A percentile compares a stretch with the other conserved stretches of the same genome.
Evolutionary conservation across 2,113 vertebrate genomes (phyloP).

Genomic region (Sturnira hondurensis): DNA sequence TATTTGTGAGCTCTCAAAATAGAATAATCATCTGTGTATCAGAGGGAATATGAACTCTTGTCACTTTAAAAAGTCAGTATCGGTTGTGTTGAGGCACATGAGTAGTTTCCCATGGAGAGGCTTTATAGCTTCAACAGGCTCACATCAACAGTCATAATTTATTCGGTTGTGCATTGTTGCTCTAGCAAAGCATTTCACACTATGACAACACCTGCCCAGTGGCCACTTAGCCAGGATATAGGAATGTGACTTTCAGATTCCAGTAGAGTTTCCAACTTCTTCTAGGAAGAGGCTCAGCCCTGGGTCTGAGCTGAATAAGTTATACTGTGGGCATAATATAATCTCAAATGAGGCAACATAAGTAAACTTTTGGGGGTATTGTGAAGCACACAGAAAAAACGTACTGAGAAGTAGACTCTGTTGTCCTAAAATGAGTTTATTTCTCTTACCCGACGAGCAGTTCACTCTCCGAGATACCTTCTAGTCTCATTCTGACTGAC

Average conservation of each 20-base stretch:
- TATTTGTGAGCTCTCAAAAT: background rate
- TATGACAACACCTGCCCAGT: background rate
- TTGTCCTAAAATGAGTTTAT: background rate
- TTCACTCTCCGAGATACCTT: background rate
- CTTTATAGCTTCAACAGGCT: background rate
- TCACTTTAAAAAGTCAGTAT: background rate
- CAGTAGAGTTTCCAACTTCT: background rate
- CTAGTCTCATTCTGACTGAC: background rate
- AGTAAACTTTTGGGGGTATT: background rate
- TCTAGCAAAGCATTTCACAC: background rate
- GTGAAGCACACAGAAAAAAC: background rate
- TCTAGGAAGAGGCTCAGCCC: background rate
- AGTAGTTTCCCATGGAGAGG: background rate
- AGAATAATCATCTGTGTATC: background rate
- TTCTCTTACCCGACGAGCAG: background rate
- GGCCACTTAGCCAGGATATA: background rate
- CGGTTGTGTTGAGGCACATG: background rate
- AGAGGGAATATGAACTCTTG: background rate
- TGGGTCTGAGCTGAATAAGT: background rate
- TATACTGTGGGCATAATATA: background rate
- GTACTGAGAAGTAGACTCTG: background rate
- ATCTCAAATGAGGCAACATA: background rate
- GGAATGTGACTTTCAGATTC: constrained; percentile 13
- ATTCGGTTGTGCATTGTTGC: background rate
- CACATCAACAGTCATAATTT: background rate